Base-by-base conservation (phyloP, 2,797 vertebrate species). In the Macropus fuliginosus region DNA sequence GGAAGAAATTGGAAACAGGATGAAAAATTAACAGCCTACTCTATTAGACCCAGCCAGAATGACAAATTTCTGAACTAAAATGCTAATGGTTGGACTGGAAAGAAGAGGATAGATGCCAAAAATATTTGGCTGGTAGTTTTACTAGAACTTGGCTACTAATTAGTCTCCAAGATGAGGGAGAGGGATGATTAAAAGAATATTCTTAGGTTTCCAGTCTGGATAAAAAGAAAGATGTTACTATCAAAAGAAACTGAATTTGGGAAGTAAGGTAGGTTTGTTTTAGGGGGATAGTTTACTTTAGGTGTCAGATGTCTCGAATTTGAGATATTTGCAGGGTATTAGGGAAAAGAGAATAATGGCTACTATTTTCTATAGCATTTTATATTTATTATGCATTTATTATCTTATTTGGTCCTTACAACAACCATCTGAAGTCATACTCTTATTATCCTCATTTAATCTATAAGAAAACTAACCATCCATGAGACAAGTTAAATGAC, bases 401-500 rank as follows among this genome's bases (percentile, higher is more conserved):
- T 74, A 91, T 57, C 31, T 55, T n/a, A 21, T 93, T 66, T 3
- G 28, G 90, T 40, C n/a, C 66, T 46, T 14, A 91, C n/a, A 87
- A 27, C 24, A 92, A 40, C 55, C 16, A n/a, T 93, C 8, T 56
- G 18, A 91, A 55, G 34, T 91, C 21, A 28, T 46, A 14, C n/a
- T 46, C 2, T 92, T 66, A 74, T 91, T 54, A 56, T 56, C 90
- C 12, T 1, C 21, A 93, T 90, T 54, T 93, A 24, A 57, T 62
- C 57, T 91, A 24, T n/a, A 16, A 92, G 4, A 91, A 62, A 92
- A 95, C 31, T 90, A 29, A 94, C 94, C 14, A 94, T 40, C 94
- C 14, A 93, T 52, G 27, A 94, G 92, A 81, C 90, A 13, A 55
- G 24, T 28, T 93, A 59, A 12, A 18, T 57, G 93, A 16, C 16